These are phyloP conservation scores for Lomographa bimaculata DNA, from an alignment of 2,888 invertebrate genomes.

Conservation along the genomic window DNA sequence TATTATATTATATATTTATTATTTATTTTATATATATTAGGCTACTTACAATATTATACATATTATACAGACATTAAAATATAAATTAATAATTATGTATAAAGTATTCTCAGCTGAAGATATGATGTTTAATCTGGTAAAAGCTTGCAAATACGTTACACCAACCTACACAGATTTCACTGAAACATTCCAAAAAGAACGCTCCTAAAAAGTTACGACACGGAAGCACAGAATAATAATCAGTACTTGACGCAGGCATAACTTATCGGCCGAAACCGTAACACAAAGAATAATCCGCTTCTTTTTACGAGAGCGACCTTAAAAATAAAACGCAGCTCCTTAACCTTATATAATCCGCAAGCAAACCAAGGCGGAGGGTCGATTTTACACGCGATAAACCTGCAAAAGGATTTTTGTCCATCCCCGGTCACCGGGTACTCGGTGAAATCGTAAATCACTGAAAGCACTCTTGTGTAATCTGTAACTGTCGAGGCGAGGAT, in stretches of 20 bases:
- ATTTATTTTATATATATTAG: no score
- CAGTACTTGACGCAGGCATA: constrained; percentile 18
- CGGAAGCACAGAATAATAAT: constrained; percentile 26
- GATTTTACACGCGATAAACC: constrained; percentile 67
- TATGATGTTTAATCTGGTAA: no score
- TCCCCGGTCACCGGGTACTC: constrained; percentile 40
- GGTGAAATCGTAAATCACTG: constrained; percentile 32
- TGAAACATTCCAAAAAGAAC: background rate
- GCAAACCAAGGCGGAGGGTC: constrained; percentile 53
- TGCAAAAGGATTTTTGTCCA: constrained; percentile 54
- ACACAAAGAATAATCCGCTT: constrained; percentile 34
- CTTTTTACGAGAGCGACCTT: constrained; percentile 40
- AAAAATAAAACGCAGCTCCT: constrained; percentile 46
- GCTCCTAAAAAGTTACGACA: constrained; percentile 25
- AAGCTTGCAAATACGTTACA: no score
- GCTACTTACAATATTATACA: no score
- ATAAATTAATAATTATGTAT: no score
- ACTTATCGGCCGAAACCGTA: constrained; percentile 21
- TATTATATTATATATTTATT: no score
- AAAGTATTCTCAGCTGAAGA: no score
- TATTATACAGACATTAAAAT: no score
- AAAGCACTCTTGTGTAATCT: constrained; percentile 14
- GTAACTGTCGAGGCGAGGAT: constrained; percentile 6
- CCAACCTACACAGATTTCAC: no score
- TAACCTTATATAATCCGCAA: constrained; percentile 55